These are phyloP conservation scores for Helicoverpa zea DNA, from an alignment of 1,140 invertebrate genomes.

Conservation along the genomic window DNA sequence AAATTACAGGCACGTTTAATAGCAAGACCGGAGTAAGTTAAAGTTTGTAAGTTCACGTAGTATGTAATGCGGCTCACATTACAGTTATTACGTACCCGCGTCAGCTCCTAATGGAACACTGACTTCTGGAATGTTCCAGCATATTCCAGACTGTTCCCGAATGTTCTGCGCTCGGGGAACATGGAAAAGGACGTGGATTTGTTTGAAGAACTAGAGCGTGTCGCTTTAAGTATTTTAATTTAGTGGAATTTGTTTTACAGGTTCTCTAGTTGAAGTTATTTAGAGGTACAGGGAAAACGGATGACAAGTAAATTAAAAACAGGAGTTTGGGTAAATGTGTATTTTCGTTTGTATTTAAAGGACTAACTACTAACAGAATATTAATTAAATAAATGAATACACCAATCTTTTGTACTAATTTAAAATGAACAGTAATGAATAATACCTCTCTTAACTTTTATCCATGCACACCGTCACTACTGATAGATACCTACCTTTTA, in stretches of 20 bases:
- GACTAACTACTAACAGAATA: no score
- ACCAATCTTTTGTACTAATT: no score
- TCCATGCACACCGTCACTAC: no score
- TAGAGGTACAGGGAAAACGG: no score
- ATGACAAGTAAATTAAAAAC: no score
- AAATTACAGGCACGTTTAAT: no score
- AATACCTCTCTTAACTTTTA: no score
- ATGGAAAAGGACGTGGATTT: conserved; percentile 7
- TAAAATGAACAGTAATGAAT: no score
- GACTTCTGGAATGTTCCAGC: conserved; percentile 22
- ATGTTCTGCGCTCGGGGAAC: not conserved
- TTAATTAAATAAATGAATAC: no score
- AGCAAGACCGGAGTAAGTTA: not conserved
- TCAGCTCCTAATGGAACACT: conserved; percentile 33
- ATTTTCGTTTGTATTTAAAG: no score
- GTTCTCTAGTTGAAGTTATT: not conserved
- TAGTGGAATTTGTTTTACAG: not conserved
- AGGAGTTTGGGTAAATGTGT: no score
- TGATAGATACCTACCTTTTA: no score
- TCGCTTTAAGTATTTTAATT: not conserved
- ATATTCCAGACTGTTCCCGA: not conserved
- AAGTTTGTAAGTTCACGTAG: not conserved
- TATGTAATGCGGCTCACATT: conserved; percentile 21
- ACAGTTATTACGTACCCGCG: conserved; percentile 32
- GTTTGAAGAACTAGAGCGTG: conserved; percentile 21